phyloP scores from a whole-genome alignment of 1,140 invertebrate genomes.

The Bombus huntii region DNA sequence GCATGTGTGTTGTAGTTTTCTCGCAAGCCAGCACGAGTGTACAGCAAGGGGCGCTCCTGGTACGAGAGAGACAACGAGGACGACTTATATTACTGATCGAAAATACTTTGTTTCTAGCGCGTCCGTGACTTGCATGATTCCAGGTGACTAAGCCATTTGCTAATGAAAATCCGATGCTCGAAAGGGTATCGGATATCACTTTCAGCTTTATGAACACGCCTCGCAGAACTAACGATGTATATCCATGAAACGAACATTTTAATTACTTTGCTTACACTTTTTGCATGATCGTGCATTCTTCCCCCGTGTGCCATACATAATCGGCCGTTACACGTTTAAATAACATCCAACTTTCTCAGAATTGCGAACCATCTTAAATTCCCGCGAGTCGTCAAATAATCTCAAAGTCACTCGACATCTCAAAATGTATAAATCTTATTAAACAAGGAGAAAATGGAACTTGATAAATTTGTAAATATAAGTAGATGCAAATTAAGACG shows the following conservation, averaged over 20 bases:
- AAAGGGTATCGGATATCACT: slow-evolving; percentile 61
- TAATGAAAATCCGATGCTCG: slow-evolving; percentile 67
- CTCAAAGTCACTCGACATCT: too few relatives aligned
- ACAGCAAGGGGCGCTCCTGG: slow-evolving; percentile 71
- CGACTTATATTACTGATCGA: slow-evolving; percentile 80
- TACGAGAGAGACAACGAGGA: slow-evolving; percentile 75
- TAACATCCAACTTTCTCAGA: neutral
- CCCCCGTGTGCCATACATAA: neutral
- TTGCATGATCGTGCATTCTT: slow-evolving; percentile 20
- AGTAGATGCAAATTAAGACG: neutral
- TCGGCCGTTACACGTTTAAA: neutral
- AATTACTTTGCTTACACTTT: slow-evolving; percentile 49
- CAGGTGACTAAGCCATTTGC: slow-evolving; percentile 75
- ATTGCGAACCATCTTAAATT: neutral
- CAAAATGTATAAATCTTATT: too few relatives aligned
- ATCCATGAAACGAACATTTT: slow-evolving; percentile 31
- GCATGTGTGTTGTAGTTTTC: slow-evolving; percentile 81
- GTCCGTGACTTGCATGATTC: slow-evolving; percentile 76
- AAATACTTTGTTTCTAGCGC: slow-evolving; percentile 77
- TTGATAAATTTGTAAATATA: neutral
- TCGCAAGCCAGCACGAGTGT: slow-evolving; percentile 71
- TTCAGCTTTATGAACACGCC: slow-evolving; percentile 69
- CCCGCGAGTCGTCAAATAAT: neutral
- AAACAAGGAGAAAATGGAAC: too few relatives aligned
- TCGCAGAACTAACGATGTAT: slow-evolving; percentile 48